Base-by-base conservation (phyloP, 2,797 vertebrate genomes). In the Sebastiscus albofasciatus region DNA sequence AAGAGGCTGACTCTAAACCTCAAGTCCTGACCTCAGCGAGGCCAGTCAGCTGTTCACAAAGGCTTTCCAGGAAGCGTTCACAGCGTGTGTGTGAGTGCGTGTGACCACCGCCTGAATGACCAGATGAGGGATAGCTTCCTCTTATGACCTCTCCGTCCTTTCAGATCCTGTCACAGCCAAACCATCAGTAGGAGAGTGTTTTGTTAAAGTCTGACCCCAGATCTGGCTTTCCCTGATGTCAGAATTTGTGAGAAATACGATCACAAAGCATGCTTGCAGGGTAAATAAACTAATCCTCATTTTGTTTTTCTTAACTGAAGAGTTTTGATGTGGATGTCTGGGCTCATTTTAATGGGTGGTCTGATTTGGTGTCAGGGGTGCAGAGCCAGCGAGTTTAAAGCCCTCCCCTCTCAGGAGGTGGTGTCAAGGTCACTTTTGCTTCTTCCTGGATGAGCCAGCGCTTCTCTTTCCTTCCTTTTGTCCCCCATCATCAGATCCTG, bases 401-500 rank as follows among this genome's bases (percentile, higher is more conserved):
- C 65, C 68, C 49, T 33, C 42, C 24, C 31, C 78, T 58, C 27
- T 31, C 49, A 82, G 89, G 88, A 94, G 79, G 72, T 59, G 73
- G 80, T 83, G 83, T 91, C 84, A 90, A 79, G 72, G 87, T 86
- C 71, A 81, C 67, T 58, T 76, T 84, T 76, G 49, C 73, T 66
- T 31, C 72, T 83, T 89, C 86, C 89, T 91, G 85, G 61, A 81
- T 90, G 88, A 91, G 61, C 64, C 81, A 82, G 77, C 59, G 0
- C 42, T 83, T 75, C 64, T 77, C 27, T 68, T 89, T 90, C 91
- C 87, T 94, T 90, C 89, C 89, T 81, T 77, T 82, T 84, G 75
- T 62, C 42, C 31, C 29, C n/a, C 27, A 68, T 86, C 79, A 80
- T 82, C 60, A 82, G 24, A 70, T 81, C 75, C 81, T 61, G 75